These are phyloP conservation scores for Kradibia gibbosae DNA, from an alignment of 1,140 invertebrate species.

Conservation along the genomic window DNA sequence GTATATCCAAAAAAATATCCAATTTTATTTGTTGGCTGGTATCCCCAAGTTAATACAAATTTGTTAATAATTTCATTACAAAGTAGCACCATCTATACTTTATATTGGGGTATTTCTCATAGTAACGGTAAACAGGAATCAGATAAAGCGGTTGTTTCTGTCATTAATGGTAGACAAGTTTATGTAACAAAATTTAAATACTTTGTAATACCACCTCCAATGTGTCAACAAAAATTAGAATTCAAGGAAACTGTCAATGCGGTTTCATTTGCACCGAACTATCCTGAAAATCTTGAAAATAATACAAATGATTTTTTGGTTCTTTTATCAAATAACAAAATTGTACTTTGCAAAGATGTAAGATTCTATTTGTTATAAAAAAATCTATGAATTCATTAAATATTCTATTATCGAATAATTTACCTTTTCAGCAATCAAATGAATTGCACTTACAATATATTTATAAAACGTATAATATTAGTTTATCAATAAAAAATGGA, in stretches of 20 bases:
- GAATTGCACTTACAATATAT: conserved; percentile 50
- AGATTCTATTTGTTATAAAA: conserved; percentile 24
- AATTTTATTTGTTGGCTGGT: conserved; percentile 77
- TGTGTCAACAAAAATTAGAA: conserved; percentile 79
- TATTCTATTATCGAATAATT: no score
- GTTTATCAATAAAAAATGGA: conserved; percentile 30
- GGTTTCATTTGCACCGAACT: conserved; percentile 75
- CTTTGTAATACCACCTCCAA: conserved; percentile 86
- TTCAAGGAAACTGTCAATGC: conserved; percentile 75
- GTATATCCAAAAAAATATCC: conserved; percentile 71
- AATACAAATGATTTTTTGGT: conserved; percentile 69
- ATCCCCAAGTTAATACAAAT: conserved; percentile 56
- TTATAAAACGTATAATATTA: conserved; percentile 54
- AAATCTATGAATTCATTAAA: neutral
- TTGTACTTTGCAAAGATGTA: conserved; percentile 62
- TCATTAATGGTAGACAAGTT: conserved; percentile 85
- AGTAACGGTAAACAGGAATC: conserved; percentile 70
- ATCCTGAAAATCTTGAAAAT: conserved; percentile 53
- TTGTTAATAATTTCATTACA: conserved; percentile 69
- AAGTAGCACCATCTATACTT: conserved; percentile 75
- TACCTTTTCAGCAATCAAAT: conserved; percentile 56
- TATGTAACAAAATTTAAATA: conserved; percentile 83
- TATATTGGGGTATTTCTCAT: conserved; percentile 76
- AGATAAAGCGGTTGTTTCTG: conserved; percentile 79
- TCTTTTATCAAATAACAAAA: conserved; percentile 56